Conservation (phyloP, 2,888 invertebrate genomes). For the Orchesella flavescens region DNA sequence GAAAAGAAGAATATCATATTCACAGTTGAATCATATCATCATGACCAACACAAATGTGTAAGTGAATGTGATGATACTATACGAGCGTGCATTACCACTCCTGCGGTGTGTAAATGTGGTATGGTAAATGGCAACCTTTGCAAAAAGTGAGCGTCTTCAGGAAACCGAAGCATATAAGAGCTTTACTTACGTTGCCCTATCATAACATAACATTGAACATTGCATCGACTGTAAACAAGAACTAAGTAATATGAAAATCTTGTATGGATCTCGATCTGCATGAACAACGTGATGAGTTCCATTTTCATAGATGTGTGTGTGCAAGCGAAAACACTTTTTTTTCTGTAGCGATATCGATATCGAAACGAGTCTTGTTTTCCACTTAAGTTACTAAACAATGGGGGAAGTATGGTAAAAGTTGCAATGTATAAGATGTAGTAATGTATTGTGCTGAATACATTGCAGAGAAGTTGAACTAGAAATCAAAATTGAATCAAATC, state of each 20-base stretch:
- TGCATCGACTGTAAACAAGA: not conserved
- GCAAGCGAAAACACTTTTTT: constrained; percentile 6
- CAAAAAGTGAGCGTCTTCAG: not conserved
- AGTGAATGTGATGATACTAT: not conserved
- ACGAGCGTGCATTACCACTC: not conserved
- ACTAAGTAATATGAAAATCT: no score
- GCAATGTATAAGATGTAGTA: no score
- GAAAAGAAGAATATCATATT: not conserved
- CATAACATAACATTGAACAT: no score
- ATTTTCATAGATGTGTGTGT: constrained; percentile 1
- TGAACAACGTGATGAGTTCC: constrained; percentile 8
- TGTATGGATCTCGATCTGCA: no score
- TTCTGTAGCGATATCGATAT: constrained; percentile 2
- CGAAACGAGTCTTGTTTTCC: not conserved
- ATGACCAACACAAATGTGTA: not conserved
- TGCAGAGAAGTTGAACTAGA: no score
- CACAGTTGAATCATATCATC: not conserved
- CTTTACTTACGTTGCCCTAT: not conserved
- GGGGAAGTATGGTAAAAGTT: no score
- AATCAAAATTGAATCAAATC: no score
- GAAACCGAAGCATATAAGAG: no score
- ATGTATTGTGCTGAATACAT: no score
- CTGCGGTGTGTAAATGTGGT: no score
- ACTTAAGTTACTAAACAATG: no score
- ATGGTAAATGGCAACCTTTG: not conserved